These are phyloP conservation scores for Myrmecophaga tridactyla DNA, from an alignment of 2,113 vertebrate species.

Conservation along the genomic window DNA sequence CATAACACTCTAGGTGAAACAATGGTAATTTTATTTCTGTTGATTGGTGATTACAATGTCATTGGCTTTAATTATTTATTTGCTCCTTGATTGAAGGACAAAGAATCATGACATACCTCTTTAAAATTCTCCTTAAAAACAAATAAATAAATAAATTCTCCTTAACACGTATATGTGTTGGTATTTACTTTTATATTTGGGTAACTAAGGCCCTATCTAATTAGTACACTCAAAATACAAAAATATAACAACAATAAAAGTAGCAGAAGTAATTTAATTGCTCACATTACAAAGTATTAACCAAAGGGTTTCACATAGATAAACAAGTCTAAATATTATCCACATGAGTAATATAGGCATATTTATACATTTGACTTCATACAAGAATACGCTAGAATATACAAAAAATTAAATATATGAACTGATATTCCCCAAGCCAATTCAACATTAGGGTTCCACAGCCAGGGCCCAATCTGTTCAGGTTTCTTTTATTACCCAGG, in stretches of 20 bases:
- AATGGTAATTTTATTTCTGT: neutral
- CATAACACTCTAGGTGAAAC: neutral
- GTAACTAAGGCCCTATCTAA: neutral
- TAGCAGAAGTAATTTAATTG: neutral
- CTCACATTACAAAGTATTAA: neutral
- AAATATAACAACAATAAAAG: neutral
- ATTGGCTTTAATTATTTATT: neutral
- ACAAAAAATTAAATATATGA: neutral
- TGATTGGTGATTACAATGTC: neutral
- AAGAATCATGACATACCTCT: neutral
- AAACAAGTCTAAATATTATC: neutral
- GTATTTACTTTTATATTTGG: neutral
- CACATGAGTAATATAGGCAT: neutral
- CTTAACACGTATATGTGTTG: neutral
- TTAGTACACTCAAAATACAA: neutral
- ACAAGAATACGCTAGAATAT: neutral
- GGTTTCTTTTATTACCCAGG: neutral
- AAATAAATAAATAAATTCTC: too few species aligned
- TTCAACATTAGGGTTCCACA: neutral
- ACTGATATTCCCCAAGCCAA: neutral
- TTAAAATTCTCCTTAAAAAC: neutral
- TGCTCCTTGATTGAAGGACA: neutral
- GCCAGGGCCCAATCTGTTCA: neutral
- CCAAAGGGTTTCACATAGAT: neutral
- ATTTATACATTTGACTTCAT: neutral